Evolutionary conservation across 2,888 invertebrate genomes (phyloP).

Genomic region (Litoditis marina): DNA sequence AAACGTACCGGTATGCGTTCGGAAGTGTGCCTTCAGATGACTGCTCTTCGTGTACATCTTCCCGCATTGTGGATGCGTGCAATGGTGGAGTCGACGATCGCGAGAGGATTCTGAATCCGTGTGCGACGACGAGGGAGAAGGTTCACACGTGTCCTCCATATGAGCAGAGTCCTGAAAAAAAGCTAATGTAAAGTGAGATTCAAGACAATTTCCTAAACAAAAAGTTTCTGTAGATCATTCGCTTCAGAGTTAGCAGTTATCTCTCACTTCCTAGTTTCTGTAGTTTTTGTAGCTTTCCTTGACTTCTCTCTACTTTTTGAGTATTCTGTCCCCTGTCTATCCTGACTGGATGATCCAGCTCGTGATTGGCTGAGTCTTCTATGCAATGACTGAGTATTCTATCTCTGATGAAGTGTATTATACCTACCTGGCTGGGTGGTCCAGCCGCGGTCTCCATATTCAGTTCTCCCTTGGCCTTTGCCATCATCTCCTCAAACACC

Average conservation of each 20-base stretch:
- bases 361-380: too few relatives aligned
- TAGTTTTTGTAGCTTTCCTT: too few relatives aligned
- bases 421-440: too few relatives aligned
- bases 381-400: too few relatives aligned
- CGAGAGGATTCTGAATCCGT: conserved; percentile 26
- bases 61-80: conserved; percentile 49
- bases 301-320: too few relatives aligned
- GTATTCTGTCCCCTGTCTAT: too few relatives aligned
- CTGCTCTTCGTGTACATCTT: conserved; percentile 60
- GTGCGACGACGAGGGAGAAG: conserved; percentile 36
- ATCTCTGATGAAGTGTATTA: too few relatives aligned
- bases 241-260: not conserved
- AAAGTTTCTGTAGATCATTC: not conserved
- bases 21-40: conserved; percentile 59
- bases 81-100: conserved; percentile 31
- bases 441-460: conserved; percentile 9
- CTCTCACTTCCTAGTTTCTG: too few relatives aligned
- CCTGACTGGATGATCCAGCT: too few relatives aligned
- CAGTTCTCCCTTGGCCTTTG: conserved; percentile 28
- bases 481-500: conserved; percentile 25
- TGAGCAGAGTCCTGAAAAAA: conserved; percentile 9
- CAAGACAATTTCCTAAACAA: not conserved
- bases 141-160: conserved; percentile 30
- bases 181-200: not conserved
- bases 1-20: conserved; percentile 57